A percentile compares a stretch with the other conserved stretches of the same genome.
Evolutionary conservation across 1,140 invertebrate genomes (phyloP).

Genomic region (Episyrphus balteatus): DNA sequence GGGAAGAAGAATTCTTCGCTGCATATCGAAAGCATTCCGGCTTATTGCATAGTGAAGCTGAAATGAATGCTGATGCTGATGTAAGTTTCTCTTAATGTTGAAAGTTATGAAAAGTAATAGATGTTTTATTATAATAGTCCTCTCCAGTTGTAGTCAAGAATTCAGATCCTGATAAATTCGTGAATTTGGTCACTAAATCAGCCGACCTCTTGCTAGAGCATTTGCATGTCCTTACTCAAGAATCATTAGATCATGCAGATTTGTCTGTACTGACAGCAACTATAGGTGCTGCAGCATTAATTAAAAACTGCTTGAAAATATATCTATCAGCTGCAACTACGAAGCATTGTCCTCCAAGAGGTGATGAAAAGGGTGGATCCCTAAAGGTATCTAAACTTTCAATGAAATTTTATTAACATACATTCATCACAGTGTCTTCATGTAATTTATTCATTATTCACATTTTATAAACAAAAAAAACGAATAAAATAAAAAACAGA

Average conservation of each 20-base stretch:
- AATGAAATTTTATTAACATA: not conserved
- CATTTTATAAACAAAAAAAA: not conserved
- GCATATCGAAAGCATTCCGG: conserved; percentile 40
- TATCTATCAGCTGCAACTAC: conserved; percentile 41
- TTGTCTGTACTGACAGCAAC: conserved; percentile 63
- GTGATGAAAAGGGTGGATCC: conserved; percentile 33
- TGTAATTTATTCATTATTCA: not conserved
- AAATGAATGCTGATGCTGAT: conserved; percentile 26
- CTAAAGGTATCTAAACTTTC: conserved; percentile 14
- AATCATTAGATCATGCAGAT: conserved; percentile 69
- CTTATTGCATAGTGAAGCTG: conserved; percentile 33
- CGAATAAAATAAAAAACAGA: conserved; percentile 17
- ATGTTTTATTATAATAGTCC: conserved; percentile 7
- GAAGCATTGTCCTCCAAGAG: conserved; percentile 30
- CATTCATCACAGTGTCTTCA: too few species aligned
- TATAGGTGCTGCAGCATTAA: conserved; percentile 61
- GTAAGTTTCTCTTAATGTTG: conserved; percentile 9
- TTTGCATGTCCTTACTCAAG: conserved; percentile 63
- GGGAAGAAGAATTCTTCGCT: conserved; percentile 37
- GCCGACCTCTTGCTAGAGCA: conserved; percentile 58
- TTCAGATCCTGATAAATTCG: conserved; percentile 61
- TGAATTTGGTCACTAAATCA: conserved; percentile 53
- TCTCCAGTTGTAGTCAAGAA: conserved; percentile 48
- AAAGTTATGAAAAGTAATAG: not conserved
- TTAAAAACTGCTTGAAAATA: conserved; percentile 63